Evolutionary conservation across 2,888 invertebrate species (phyloP), one percentile per base, ranked within the genome.

Genomic region (Asteroscopus sphinx): DNA sequence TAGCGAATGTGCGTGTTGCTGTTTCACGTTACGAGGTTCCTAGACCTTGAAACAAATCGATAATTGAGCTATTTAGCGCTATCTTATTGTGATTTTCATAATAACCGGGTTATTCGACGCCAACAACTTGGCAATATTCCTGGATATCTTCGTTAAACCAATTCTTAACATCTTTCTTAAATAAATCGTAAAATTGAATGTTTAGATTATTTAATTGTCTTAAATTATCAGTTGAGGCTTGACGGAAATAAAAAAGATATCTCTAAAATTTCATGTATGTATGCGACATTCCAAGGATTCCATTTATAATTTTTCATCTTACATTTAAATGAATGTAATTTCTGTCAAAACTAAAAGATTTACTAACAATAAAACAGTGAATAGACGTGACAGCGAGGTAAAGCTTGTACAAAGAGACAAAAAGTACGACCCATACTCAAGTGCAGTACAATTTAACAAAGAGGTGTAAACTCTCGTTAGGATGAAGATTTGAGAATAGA

Each of bases 71-170:
- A 62, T 60, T 64, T 58, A 67, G 42, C 52, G 41, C 16, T 37
- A 60, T 64, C 40, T 32, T 46, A 54, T 49, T 48, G 47, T 35
- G 51, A 48, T 51, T 35, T 26, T 57, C 47, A 47, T 45, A 66
- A 67, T 53, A 72, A 53, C 30, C 58, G 35, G 45, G 48, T 58
- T 52, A 46, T 40, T 30, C 4, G 21, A 21, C n/a, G 17, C 21
- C n/a, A n/a, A n/a, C n/a, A n/a, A n/a, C 40, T 74, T 74, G 69
- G 58, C 76, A 66, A 48, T 41, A 33, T 56, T 66, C 68, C 61
- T 40, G 42, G 25, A 48, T 36, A 55, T 42, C 30, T 42, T 30
- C 32, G 33, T 37, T 36, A 36, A 42, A 40, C 33, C 17, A 39
- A 55, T 60, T 60, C 36, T 42, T 30, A 21, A 39, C 16, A 68